Base-by-base conservation (phyloP, 2,888 invertebrate species). In the Fragum sueziense region DNA sequence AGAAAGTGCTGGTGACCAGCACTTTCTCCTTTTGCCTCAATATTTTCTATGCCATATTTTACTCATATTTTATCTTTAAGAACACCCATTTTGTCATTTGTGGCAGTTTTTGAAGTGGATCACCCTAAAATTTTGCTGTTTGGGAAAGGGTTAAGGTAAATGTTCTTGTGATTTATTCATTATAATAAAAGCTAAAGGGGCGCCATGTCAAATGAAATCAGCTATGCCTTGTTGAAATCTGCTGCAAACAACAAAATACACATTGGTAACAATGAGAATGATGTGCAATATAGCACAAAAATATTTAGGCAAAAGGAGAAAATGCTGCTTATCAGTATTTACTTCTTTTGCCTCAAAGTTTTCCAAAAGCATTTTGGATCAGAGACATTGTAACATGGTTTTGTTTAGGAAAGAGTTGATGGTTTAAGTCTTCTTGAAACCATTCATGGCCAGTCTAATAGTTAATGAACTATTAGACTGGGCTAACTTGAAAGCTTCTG, bases 301-400 rank as follows among this genome's bases (percentile, higher is more conserved):
- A 14, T 22, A 52, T n/a, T 52, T 17, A n/a, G 52, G 52, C n/a
- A 52, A 52, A 52, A 52, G 9, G 52, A n/a, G 9, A 52, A 52
- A 52, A n/a, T 52, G 52, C 52, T 52, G 6, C n/a, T 52, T 14
- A 14, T n/a, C 6, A n/a, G n/a, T 22, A 52, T 14, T 52, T 52
- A n/a, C 52, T 52, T n/a, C 52, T 52, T 52, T 52, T 52, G n/a
- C 52, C 9, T 14, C 52, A 52, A n/a, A n/a, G 52, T n/a, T 52
- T 52, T 52, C 6, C n/a, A n/a, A 52, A 52, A 52, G n/a, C 22
- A 7, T 17, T 52, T n/a, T 9, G 9, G n/a, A n/a, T 17, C 52
- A 52, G 22, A 52, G 6, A n/a, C 52, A 14, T 52, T 52, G 6
- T n/a, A 52, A n/a, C 6, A n/a, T 9, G 52, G 2, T 1, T 47